Conservation (phyloP, 2,797 vertebrate genomes). For the Peromyscus attwateri region DNA sequence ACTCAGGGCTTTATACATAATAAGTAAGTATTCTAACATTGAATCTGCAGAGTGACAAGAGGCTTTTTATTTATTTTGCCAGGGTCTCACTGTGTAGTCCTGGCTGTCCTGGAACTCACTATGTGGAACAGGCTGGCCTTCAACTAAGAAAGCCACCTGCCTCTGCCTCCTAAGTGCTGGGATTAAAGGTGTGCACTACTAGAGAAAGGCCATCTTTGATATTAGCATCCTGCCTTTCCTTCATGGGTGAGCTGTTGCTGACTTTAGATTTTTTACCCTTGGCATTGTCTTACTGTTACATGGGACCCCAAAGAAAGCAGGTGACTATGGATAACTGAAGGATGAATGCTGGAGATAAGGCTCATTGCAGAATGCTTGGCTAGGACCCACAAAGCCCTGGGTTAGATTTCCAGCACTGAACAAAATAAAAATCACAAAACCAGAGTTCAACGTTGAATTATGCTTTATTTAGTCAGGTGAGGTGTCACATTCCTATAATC, state of each 20-base stretch:
- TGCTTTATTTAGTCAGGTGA: not conserved
- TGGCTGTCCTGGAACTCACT: not conserved
- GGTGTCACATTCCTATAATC: not conserved
- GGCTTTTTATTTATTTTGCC: not conserved
- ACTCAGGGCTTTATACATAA: too few species aligned
- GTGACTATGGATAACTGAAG: not conserved
- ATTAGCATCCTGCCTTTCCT: not conserved
- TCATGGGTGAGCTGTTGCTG: not conserved
- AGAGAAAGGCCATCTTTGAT: not conserved
- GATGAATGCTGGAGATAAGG: not conserved
- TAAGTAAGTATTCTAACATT: not conserved
- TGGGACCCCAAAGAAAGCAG: constrained; percentile 4
- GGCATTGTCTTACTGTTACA: constrained; percentile 40
- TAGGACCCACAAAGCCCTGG: not conserved
- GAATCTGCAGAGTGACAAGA: not conserved
- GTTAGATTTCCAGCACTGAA: not conserved
- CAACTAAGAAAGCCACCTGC: not conserved
- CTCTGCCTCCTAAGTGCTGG: not conserved
- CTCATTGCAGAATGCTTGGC: not conserved
- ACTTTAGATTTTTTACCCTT: not conserved
- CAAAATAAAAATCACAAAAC: not conserved
- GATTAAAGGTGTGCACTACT: not conserved
- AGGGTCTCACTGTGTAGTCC: not conserved
- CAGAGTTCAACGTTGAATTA: not conserved
- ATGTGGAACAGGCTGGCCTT: not conserved